Base-by-base conservation (phyloP, 2,113 vertebrate species). In the Gulo gulo region DNA sequence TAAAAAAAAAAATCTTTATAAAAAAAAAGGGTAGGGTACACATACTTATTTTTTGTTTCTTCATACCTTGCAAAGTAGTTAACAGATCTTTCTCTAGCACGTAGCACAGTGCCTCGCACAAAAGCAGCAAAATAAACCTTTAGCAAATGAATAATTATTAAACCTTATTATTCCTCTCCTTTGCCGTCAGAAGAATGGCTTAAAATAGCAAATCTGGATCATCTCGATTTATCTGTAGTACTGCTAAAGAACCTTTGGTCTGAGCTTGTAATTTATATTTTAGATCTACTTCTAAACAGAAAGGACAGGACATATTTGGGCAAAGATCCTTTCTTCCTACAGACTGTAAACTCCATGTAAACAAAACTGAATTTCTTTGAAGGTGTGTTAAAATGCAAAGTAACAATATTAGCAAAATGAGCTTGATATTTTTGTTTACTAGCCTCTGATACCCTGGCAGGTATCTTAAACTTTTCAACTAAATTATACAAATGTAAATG, bases 151-250 rank as follows among this genome's bases (percentile, higher is more conserved):
- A 15, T 29, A 69, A 92, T 85, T 61, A 73, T 91, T 85, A 79
- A 83, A 94, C 59, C 18, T 50, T 96, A 85, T 16, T 89, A 47
- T 10, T 78, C 20, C 7, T 34, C 80, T 92, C 61, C 47, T 61
- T 76, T 45, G 76, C 18, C 92, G 10, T 87, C 31, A 76, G 39
- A 63, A 57, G 63, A 88, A 80, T 81, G 79, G 45, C 24, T 88
- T 88, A 96, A 96, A 96, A 95, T 55, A 71, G 16, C 31, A 91
- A 81, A 81, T 45, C 18, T 97, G 69, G 47, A 76, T 61, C 21
- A 71, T 42, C 42, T 52, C n/a, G 63, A 69, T 82, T 80, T 90
- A 91, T n/a, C 20, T 82, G 71, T 73, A 95, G 29, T 57, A 45
- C 7, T 71, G 9, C 6, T 69, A 84, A 74, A 91, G 45, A 81